These are phyloP conservation scores for Orthonychiurus folsomi DNA, from an alignment of 2,888 invertebrate species.

Conservation along the genomic window DNA sequence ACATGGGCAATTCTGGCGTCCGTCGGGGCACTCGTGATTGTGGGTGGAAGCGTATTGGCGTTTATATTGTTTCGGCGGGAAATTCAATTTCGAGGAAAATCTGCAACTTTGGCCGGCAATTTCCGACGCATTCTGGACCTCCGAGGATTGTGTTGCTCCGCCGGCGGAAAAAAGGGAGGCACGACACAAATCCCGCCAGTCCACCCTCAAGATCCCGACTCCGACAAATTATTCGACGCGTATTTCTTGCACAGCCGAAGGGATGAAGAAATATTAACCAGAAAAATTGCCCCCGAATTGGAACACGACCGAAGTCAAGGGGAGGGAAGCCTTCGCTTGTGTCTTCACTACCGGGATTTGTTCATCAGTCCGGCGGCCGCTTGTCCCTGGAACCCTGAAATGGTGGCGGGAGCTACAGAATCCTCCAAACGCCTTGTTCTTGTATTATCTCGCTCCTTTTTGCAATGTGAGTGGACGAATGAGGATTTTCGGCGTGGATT, in stretches of 20 bases:
- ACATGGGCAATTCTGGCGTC: neutral
- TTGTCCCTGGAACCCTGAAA: constrained; percentile 45
- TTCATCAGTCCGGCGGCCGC: constrained; percentile 42
- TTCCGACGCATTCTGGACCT: no score
- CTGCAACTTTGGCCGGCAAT: no score
- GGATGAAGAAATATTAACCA: constrained; percentile 59
- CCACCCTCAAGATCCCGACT: no score
- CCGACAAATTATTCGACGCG: constrained; percentile 59
- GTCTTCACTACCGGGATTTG: constrained; percentile 64
- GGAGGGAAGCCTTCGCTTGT: constrained; percentile 47
- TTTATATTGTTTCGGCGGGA: neutral
- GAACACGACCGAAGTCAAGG: constrained; percentile 45
- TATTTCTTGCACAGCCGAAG: constrained; percentile 82
- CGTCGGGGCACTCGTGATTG: neutral
- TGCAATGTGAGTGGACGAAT: constrained; percentile 77
- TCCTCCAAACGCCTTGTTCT: constrained; percentile 62
- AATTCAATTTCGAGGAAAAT: constrained; percentile 46
- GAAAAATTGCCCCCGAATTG: constrained; percentile 45
- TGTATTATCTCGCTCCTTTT: constrained; percentile 76
- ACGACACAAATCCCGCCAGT: no score
- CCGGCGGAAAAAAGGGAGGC: no score
- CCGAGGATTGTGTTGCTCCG: no score
- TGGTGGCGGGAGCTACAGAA: constrained; percentile 47
- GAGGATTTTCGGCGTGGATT: constrained; percentile 76
- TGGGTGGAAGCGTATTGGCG: neutral